Base-by-base conservation (phyloP, 2,797 vertebrate genomes). In the Labeo calbasu region DNA sequence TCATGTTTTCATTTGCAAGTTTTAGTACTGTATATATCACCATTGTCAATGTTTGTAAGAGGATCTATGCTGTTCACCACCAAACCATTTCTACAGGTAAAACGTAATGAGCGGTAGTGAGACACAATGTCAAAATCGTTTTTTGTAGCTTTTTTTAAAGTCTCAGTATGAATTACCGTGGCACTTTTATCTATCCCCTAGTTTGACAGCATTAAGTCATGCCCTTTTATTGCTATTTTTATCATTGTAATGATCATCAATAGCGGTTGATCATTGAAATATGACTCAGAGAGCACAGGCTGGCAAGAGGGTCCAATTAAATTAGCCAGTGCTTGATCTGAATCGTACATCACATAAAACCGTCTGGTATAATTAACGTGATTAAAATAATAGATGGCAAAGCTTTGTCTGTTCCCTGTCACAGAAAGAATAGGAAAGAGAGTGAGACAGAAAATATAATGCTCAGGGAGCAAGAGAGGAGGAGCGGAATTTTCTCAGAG, bases 321-420 rank as follows among this genome's bases (percentile, higher is more conserved):
- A 94, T 92, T 91, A 92, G 91, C 90, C 88, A 91, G 90, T 89
- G 88, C 88, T 92, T 94, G 91, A 92, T 82, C 88, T 90, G 88
- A 72, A 61, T 21, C 55, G 32, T 86, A 89, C 92, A 92, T 94
- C 90, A 91, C 91, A 92, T 91, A 89, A 83, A 88, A 86, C 46
- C 78, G 68, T 55, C 84, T 84, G 87, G 77, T 43, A 73, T 90
- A 89, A 91, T 92, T 92, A 93, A 28, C 13, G 6, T 82, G 80
- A 82, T 68, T 83, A 69, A 83, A 86, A 86, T 78, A 83, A 84
- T 73, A 77, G 61, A 86, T 78, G 46, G 55, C 50, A 82, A 36
- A 63, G 69, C 80, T 82, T 81, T 73, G 80, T 81, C 79, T 81
- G 79, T 72, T 81, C 55, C 79, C 79, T 81, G 40, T 73, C 69